These are phyloP conservation scores for Manis pentadactyla DNA, from an alignment of 2,797 vertebrate genomes.

Conservation along the genomic window DNA sequence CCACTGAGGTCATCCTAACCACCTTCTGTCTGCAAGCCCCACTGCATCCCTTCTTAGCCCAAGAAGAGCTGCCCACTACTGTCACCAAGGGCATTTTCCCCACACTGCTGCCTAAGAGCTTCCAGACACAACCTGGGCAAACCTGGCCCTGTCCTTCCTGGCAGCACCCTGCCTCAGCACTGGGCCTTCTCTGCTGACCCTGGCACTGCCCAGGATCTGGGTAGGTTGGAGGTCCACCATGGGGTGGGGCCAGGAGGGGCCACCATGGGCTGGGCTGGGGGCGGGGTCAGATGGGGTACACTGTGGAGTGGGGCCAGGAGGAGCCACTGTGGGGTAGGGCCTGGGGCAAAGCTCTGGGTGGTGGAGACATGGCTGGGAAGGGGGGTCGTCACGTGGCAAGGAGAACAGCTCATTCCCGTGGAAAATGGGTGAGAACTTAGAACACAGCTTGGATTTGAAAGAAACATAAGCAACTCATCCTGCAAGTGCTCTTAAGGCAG, in stretches of 20 bases:
- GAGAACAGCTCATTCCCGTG: too few species aligned
- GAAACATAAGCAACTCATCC: neutral
- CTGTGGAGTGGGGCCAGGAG: neutral
- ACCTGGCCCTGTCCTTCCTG: neutral
- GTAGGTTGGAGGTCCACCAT: neutral
- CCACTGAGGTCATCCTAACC: neutral
- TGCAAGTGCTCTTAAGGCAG: neutral
- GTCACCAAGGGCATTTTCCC: neutral
- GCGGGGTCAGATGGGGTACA: too few species aligned
- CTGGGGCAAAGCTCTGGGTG: too few species aligned
- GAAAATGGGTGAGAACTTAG: neutral
- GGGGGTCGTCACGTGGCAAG: too few species aligned
- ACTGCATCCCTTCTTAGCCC: neutral
- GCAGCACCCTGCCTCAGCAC: neutral
- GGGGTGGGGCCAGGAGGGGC: neutral
- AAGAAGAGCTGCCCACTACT: neutral
- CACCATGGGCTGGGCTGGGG: too few species aligned
- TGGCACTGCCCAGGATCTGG: neutral
- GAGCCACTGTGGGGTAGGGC: neutral
- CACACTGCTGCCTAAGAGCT: neutral
- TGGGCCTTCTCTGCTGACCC: neutral
- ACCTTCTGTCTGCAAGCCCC: neutral
- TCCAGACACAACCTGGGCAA: neutral
- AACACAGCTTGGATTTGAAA: neutral
- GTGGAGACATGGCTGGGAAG: too few species aligned